A percentile compares a stretch with the other conserved stretches of the same genome.
phyloP scores from a whole-genome alignment of 1,140 invertebrate genomes.

The Acromyrmex heyeri region DNA sequence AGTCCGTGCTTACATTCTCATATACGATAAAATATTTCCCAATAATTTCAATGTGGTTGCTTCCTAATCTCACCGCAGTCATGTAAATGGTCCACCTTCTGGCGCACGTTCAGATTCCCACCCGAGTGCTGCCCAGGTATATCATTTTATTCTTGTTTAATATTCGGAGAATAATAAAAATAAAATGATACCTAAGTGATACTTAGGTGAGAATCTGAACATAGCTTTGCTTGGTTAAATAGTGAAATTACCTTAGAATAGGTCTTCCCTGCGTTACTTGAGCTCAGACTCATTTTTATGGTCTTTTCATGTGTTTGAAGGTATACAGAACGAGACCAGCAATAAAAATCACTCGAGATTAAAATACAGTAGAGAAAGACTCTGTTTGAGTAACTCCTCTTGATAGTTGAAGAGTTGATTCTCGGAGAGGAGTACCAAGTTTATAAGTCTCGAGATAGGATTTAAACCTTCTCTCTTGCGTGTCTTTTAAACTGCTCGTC shows the following conservation, averaged over 20 bases:
- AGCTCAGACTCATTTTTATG: background rate
- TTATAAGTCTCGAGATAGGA: background rate
- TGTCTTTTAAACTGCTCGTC: background rate
- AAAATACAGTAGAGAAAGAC: background rate
- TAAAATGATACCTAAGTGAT: too few species aligned
- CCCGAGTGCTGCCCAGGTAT: too few species aligned
- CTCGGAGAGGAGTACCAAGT: background rate
- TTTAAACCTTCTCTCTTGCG: background rate
- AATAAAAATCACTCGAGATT: background rate
- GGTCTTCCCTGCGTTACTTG: background rate
- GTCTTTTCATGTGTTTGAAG: background rate
- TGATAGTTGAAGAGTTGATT: background rate
- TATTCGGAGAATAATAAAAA: too few species aligned
- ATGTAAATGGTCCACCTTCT: background rate
- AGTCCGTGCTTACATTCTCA: constrained; percentile 34
- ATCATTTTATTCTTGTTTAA: too few species aligned
- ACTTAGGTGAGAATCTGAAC: too few species aligned
- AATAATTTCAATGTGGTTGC: background rate
- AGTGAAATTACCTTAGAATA: background rate
- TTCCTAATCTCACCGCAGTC: background rate
- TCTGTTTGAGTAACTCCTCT: background rate
- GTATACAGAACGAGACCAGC: background rate
- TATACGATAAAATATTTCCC: constrained; percentile 20
- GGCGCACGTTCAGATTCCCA: too few species aligned
- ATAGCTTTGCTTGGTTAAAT: background rate